These are phyloP conservation scores for Symphodus melops DNA, from an alignment of 2,113 vertebrate genomes.

Conservation along the genomic window DNA sequence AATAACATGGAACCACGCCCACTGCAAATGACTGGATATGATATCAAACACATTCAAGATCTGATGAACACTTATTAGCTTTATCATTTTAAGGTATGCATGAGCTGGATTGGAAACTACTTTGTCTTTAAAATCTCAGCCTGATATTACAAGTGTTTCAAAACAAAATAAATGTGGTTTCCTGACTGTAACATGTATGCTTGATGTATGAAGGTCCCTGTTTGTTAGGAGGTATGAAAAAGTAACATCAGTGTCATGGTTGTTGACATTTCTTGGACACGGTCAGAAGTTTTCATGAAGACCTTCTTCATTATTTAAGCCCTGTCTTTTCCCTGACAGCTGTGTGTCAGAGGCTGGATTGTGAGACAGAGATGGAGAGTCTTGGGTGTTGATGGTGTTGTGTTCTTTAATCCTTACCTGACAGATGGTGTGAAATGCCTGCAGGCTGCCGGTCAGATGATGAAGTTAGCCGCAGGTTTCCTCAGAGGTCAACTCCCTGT, in stretches of 20 bases:
- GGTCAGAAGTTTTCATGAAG: neutral
- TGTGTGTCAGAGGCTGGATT: neutral
- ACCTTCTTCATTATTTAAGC: neutral
- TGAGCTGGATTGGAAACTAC: no score
- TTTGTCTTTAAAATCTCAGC: no score
- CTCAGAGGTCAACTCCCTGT: conserved; percentile 18
- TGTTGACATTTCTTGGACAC: neutral
- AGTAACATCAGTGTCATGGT: neutral
- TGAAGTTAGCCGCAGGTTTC: conserved; percentile 22
- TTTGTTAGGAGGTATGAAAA: neutral
- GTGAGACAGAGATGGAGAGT: conserved; percentile 4
- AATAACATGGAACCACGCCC: no score
- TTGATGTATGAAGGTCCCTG: no score
- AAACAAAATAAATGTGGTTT: no score
- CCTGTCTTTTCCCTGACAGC: neutral
- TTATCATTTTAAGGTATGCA: no score
- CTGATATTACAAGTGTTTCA: no score
- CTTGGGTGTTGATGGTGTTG: neutral
- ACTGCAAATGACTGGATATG: no score
- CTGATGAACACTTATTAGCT: no score
- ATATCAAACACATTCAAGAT: no score
- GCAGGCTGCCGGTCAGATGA: conserved; percentile 49
- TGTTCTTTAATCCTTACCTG: conserved; percentile 44
- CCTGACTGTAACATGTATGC: no score
- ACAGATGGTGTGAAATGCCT: conserved; percentile 53